Evolutionary conservation across 2,797 vertebrate species (phyloP), one percentile per base, ranked within the genome.

Genomic region (Orientallactaga sibirica): DNA sequence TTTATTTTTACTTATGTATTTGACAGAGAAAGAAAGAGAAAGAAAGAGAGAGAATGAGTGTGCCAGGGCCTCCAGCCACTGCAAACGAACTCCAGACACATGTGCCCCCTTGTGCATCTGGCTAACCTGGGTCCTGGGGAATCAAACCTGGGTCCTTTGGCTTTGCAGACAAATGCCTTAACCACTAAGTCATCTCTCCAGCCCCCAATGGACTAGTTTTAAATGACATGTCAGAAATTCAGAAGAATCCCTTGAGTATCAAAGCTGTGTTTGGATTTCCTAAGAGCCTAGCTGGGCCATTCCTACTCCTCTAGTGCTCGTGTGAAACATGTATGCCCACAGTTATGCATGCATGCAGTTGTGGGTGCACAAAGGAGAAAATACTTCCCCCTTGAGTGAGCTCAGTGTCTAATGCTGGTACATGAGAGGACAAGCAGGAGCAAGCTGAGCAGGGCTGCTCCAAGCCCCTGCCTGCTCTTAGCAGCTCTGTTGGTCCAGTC

Each of bases 221-320:
- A 94, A 2, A 8, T n/a, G 18, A 77, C 80, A 33, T 1, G 64
- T 19, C 37, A 89, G 41, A 82, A 88, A 83, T 22, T 90, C n/a
- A 70, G 29, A 90, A 70, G 29, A 90, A 93, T 64, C 43, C n/a
- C 48, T 48, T 43, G 77, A 52, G 20, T 61, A 9, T 62, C 48
- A 48, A 92, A 91, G 20, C 33, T 79, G 11, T 62, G 16, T n/a
- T 81, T 73, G 37, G 25, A 78, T 86, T 95, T 62, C 25, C n/a
- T 64, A 78, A 75, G 94, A 92, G 4, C 37, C 48, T 82, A 91
- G 62, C 15, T 87, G 12, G 58, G 43, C n/a, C 14, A 6, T 67
- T 75, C n/a, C 29, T 33, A 8, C 88, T 75, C 14, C 29, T 48
- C 8, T 33, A 73, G 48, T n/a, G 9, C 79, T 92, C 77, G 29